Evolutionary conservation across 2,888 invertebrate species (phyloP).

Genomic region (Athrips mouffetella): DNA sequence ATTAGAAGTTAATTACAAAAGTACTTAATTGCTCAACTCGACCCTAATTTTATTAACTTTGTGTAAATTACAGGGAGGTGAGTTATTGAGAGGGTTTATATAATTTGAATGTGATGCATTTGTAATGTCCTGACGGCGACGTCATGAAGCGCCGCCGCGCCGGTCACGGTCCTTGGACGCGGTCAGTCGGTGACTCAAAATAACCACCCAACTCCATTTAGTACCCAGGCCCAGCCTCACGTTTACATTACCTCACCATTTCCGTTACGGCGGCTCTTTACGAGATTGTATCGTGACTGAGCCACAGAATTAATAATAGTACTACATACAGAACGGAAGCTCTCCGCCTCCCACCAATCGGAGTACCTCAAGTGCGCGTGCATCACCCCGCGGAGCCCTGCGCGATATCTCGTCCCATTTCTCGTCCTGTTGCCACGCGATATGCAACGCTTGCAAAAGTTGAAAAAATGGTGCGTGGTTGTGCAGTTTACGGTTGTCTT

Average conservation of each 20-base stretch:
- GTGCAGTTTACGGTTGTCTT: no score
- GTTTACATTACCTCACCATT: constrained; percentile 32
- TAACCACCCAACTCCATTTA: constrained; percentile 33
- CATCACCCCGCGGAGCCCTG: no score
- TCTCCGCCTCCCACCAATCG: no score
- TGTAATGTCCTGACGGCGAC: constrained; percentile 45
- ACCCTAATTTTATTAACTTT: constrained; percentile 43
- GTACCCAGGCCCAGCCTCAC: constrained; percentile 28
- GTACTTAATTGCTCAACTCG: constrained; percentile 44
- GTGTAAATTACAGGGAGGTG: constrained; percentile 44
- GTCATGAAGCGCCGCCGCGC: no score
- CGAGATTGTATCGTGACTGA: constrained; percentile 39
- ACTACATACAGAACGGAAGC: no score
- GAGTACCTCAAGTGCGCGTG: no score
- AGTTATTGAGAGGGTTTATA: constrained; percentile 31
- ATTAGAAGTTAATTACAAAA: constrained; percentile 58
- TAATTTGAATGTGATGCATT: constrained; percentile 43
- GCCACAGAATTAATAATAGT: no score
- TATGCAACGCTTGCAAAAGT: no score
- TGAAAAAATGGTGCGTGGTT: no score
- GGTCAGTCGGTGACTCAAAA: constrained; percentile 14
- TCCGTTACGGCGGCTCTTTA: constrained; percentile 35
- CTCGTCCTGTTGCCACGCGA: no score
- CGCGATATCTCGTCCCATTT: no score
- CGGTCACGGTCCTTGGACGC: constrained; percentile 41